Evolutionary conservation across 2,888 invertebrate species (phyloP), one percentile per base, ranked within the genome.

Genomic region (Pandemis cinnamomeana): DNA sequence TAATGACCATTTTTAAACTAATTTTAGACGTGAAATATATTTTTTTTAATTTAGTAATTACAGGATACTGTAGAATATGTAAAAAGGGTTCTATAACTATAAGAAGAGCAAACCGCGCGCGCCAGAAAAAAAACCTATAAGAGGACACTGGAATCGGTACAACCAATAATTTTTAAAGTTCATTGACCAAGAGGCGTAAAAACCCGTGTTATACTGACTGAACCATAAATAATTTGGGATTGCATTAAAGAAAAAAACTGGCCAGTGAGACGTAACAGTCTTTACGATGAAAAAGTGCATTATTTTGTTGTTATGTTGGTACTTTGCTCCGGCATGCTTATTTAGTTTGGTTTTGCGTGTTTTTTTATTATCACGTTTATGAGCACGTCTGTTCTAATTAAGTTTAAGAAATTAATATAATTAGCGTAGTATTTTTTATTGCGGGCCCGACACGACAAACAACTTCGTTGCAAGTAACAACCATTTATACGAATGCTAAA

Each of bases 151-250:
- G 20, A 55, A 2, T 58, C 58, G 4, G 20, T 27, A 27, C 36
- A 63, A 66, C 60, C 42, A 41, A 61, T 68, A 68, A 68, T n/a
- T 63, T 20, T 53, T 2, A 48, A 62, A 27, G 73, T 69, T 72
- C 73, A 44, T 66, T 48, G 73, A 60, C 73, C 73, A 64, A 11
- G 53, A 42, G 69, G 51, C 73, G 73, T 64, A n/a, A 60, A 68
- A 48, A 48, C 36, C 48, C 53, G 48, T n/a, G 44, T 66, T 73
- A 64, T 73, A 66, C 70, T 66, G 69, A 66, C 70, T 66, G 69
- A 4, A 60, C 69, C 64, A 70, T 73, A 70, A 73, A 73, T 66
- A 70, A 73, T 70, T 64, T 46, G 58, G 44, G 15, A 67, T 64
- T 69, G 64, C 63, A 64, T 60, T 69, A 60, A 63, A 66, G 66